Conservation (phyloP, 1,140 invertebrate species). For the Samia ricini region DNA sequence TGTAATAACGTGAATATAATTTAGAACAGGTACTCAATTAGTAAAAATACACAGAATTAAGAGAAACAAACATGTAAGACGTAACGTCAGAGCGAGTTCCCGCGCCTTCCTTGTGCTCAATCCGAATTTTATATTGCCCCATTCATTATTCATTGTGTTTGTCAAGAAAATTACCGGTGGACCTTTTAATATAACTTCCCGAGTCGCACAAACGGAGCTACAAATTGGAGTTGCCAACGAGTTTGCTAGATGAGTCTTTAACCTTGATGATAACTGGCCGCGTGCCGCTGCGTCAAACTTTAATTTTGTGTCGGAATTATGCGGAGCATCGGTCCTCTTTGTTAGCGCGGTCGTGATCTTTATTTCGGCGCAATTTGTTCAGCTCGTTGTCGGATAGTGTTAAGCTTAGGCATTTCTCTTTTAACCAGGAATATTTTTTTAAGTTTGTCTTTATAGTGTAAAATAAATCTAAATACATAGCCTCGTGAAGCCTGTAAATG, state of each 20-base stretch:
- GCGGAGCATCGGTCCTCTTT: conserved; percentile 43
- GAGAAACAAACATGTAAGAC: conserved; percentile 68
- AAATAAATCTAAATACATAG: no score
- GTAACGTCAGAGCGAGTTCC: conserved; percentile 55
- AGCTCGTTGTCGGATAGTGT: neutral
- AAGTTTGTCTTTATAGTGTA: no score
- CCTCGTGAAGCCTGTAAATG: no score
- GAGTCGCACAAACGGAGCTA: conserved; percentile 59
- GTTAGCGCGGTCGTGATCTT: conserved; percentile 15
- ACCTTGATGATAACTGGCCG: conserved; percentile 55
- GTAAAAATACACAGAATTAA: conserved; percentile 75
- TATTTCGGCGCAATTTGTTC: neutral
- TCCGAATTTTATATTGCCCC: conserved; percentile 72
- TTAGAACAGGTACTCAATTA: conserved; percentile 65
- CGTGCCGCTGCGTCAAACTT: conserved; percentile 50
- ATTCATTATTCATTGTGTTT: conserved; percentile 73
- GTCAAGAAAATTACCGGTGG: conserved; percentile 71
- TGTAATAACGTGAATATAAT: conserved; percentile 27
- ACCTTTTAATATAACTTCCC: conserved; percentile 71
- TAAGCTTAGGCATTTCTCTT: neutral
- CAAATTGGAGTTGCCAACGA: conserved; percentile 66
- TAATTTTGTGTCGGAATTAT: conserved; percentile 55
- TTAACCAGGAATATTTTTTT: neutral
- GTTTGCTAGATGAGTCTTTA: conserved; percentile 51
- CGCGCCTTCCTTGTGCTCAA: conserved; percentile 57